phyloP scores from a whole-genome alignment of 2,113 vertebrate species.

The Equus quagga region DNA sequence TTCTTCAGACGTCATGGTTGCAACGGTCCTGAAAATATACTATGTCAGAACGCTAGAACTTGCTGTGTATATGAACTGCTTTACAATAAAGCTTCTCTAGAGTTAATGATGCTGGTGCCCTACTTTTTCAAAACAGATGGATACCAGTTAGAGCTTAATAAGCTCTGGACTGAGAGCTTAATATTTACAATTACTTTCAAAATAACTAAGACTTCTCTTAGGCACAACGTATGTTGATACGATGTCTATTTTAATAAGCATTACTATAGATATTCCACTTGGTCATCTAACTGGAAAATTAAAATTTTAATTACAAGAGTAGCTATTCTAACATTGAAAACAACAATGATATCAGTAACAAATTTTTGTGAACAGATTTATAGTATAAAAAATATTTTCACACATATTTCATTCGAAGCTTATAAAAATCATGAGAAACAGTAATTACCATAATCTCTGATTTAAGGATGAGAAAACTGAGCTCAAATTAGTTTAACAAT shows the following conservation, averaged over 20 bases:
- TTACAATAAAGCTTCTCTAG: constrained; percentile 53
- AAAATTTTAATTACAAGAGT: constrained; percentile 23
- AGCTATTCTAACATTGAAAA: neutral
- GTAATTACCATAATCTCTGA: neutral
- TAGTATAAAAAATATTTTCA: neutral
- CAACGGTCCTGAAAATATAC: constrained; percentile 90
- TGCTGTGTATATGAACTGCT: constrained; percentile 49
- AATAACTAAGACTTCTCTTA: neutral
- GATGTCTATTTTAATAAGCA: constrained; percentile 26
- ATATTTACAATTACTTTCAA: neutral
- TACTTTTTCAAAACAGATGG: constrained; percentile 63
- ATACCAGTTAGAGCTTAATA: neutral
- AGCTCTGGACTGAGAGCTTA: neutral
- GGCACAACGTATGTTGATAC: neutral
- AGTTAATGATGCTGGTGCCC: neutral
- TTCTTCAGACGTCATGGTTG: constrained; percentile 93
- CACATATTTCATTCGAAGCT: neutral
- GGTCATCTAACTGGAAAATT: neutral
- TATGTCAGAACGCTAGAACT: constrained; percentile 72
- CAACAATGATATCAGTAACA: neutral
- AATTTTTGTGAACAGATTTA: neutral
- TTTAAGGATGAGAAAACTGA: neutral
- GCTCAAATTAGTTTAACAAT: constrained; percentile 1
- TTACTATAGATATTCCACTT: constrained; percentile 11
- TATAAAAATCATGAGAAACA: neutral